These are phyloP conservation scores for Nannoperca obscura DNA, from an alignment of 2,797 vertebrate genomes.

Conservation along the genomic window DNA sequence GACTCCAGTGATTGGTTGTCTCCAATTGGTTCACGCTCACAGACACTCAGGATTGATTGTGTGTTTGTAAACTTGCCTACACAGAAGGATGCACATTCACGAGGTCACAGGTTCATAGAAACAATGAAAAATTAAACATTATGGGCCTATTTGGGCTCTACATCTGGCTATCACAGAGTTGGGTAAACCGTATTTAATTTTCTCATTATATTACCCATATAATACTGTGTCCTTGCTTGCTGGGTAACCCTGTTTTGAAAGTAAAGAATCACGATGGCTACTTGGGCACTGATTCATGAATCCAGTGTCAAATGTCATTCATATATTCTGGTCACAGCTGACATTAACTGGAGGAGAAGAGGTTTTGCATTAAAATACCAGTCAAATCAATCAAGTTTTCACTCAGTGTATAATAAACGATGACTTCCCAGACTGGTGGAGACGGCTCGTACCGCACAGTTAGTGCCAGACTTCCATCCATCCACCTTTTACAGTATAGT, in stretches of 20 bases:
- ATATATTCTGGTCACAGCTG: slow-evolving; percentile 30
- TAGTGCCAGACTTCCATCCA: background rate
- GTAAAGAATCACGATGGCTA: slow-evolving; percentile 23
- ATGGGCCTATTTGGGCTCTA: background rate
- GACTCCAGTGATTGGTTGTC: slow-evolving; percentile 44
- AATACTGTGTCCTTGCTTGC: slow-evolving; percentile 14
- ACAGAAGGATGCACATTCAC: slow-evolving; percentile 7
- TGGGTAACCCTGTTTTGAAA: slow-evolving; percentile 26
- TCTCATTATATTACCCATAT: slow-evolving; percentile 13
- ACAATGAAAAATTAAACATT: background rate
- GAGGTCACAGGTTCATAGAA: background rate
- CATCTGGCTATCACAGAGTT: background rate
- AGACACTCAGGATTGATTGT: slow-evolving; percentile 8
- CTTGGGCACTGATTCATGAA: slow-evolving; percentile 28
- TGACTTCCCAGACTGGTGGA: slow-evolving; percentile 1
- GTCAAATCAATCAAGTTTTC: slow-evolving; percentile 32
- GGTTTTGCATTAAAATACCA: slow-evolving; percentile 19
- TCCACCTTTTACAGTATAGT: background rate
- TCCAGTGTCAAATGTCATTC: slow-evolving; percentile 44
- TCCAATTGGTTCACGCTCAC: slow-evolving; percentile 19
- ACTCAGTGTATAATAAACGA: slow-evolving; percentile 20
- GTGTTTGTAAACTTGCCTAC: slow-evolving; percentile 23
- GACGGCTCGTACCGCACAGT: background rate
- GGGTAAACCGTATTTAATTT: background rate
- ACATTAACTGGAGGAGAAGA: slow-evolving; percentile 9